Percentiles rank a stretch among this genome's conserved stretches.
phyloP scores from a whole-genome alignment of 1,140 invertebrate genomes.

The Megalonaias nervosa region DNA sequence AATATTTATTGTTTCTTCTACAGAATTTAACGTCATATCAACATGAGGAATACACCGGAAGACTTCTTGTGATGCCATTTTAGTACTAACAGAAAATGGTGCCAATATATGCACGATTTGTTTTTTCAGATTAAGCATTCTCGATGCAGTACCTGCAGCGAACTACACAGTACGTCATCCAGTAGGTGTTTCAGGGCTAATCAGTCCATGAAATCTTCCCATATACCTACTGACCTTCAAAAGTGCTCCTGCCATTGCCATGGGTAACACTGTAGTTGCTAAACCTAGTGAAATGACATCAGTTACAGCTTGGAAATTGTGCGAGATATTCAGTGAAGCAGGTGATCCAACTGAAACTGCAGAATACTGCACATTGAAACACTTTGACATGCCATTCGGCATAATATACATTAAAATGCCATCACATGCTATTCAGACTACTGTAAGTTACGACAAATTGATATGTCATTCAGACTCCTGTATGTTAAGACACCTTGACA shows the following conservation, averaged over 20 bases:
- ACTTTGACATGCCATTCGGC: not conserved
- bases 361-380: not conserved
- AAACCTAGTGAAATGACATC: slow-evolving; percentile 79
- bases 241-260: slow-evolving; percentile 76
- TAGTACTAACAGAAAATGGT: no score
- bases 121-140: slow-evolving; percentile 59
- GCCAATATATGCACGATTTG: no score
- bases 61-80: no score
- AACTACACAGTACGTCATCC: slow-evolving; percentile 75
- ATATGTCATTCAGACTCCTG: no score
- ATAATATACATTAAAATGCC: not conserved
- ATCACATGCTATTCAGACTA: no score
- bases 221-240: slow-evolving; percentile 77
- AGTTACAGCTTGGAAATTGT: slow-evolving; percentile 75
- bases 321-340: slow-evolving; percentile 73
- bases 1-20: no score
- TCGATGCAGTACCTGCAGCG: slow-evolving; percentile 69
- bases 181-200: slow-evolving; percentile 76
- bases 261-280: slow-evolving; percentile 77
- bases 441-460: not conserved
- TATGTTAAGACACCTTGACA: no score
- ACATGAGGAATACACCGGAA: no score
- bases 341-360: slow-evolving; percentile 62
- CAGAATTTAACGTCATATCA: no score
- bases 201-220: slow-evolving; percentile 78